Evolutionary conservation across 2,797 vertebrate species (phyloP).

Genomic region (Molossus alvarezi): DNA sequence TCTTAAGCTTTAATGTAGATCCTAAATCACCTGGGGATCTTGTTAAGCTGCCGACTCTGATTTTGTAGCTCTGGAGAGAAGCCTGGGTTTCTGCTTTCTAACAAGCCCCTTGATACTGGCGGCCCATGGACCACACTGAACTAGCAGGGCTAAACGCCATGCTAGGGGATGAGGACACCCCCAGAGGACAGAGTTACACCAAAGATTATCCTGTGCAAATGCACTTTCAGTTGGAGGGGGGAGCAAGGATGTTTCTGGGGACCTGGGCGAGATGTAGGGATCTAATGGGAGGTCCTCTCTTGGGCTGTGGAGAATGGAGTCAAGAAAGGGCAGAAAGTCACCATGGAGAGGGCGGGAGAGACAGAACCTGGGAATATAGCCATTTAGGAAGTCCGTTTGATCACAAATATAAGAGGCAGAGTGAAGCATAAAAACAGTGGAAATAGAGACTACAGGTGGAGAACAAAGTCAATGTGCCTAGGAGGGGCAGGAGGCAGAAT

Average conservation of each 20-base stretch:
- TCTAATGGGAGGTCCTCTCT: background rate
- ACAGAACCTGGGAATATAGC: background rate
- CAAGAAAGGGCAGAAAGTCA: background rate
- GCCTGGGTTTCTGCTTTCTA: background rate
- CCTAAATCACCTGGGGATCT: background rate
- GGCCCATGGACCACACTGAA: background rate
- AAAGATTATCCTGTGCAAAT: background rate
- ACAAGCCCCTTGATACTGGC: background rate
- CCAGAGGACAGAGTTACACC: background rate
- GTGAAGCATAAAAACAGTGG: background rate
- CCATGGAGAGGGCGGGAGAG: background rate
- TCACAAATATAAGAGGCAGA: background rate
- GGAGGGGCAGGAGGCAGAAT: background rate
- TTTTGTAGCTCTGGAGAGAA: background rate
- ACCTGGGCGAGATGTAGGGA: background rate
- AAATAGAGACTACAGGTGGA: background rate
- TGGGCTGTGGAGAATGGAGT: background rate
- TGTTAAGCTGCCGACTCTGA: slow-evolving; percentile 1
- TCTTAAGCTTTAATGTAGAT: background rate
- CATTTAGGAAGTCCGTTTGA: background rate
- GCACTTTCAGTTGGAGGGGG: background rate
- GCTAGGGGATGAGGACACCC: background rate
- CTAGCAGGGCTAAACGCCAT: background rate
- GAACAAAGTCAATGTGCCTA: background rate
- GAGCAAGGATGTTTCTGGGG: background rate